Base-by-base conservation (phyloP, 2,888 invertebrate genomes). In the Sympetrum striolatum region DNA sequence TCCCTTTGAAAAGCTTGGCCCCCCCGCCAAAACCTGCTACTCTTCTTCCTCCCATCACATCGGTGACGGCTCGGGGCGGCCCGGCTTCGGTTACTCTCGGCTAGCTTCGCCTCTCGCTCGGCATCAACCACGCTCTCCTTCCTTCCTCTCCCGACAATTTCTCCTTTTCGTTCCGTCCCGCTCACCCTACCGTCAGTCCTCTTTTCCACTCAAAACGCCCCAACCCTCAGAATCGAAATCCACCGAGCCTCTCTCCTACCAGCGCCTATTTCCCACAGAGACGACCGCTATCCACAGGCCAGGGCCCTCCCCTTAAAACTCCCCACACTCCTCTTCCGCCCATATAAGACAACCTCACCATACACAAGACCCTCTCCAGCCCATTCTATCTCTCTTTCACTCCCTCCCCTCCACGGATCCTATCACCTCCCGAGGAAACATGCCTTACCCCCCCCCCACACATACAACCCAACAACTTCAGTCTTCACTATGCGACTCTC, bases 361-460 rank as follows among this genome's bases (percentile, higher is more conserved):
- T 60, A 86, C 60, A 86, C 48, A 60, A 64, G 86, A 60, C 48
- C 86, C n/a, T 60, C 82, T 80, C 39, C 8, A n/a, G n/a, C 80
- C 80, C 80, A 80, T 44, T 80, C 80, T 80, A 8, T 48, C 82
- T 73, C 86, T 60, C 86, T 37, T 86, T 37, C 86, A 12, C 86
- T 39, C 44, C n/a, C 39, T n/a, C 81, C 44, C 37, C 64, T 37
- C 58, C 82, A 58, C n/a, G 53, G 60, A 39, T 86, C 86, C 86
- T 86, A 86, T 86, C 86, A 86, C 86, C 86, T 86, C 86, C 86
- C 35, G 86, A 60, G 86, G 86, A 86, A 86, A 86, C 86, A 86
- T 86, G 58, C 86, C 86, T 37, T 5, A 35, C 31, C 31, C 82
- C 58, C 82, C n/a, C n/a, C 31, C 81, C 53, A 31, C 81, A 53